Base-by-base conservation (phyloP, 2,113 vertebrate genomes). In the Jaculus jaculus region DNA sequence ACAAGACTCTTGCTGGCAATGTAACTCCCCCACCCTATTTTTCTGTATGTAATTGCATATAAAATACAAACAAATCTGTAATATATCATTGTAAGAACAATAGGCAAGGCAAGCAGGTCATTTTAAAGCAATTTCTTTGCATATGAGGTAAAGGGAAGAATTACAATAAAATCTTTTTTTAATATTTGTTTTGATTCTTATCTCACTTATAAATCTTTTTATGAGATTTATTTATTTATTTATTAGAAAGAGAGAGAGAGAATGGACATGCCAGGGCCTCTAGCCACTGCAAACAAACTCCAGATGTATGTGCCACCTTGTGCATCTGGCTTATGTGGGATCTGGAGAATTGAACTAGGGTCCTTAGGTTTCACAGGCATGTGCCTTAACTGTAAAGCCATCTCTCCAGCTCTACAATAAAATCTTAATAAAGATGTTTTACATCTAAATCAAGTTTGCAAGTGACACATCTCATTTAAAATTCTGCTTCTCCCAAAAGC, bases 61-160 rank as follows among this genome's bases (percentile, higher is more conserved):
- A 91, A 95, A 92, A 71, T 68, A 92, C 71, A 30, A 69, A 61
- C 21, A 80, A 20, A 88, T 94, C 39, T 90, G 24, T 9, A 84
- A 69, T 28, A 91, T 1, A 54, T 24, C 37, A 69, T 51, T n/a
- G 0, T 73, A 84, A 84, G 37, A 91, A 63, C 8, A 51, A 30
- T 75, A 51, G 37, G 20, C 32, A 94, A 91, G 65, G 20, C 58
- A 94, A 95, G 84, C 54, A 85, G 63, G 16, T 89, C 47, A 94
- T 91, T 96, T 92, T 90, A 90, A 90, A 92, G 58, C 74, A 93
- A 88, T 85, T 88, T 92, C 39, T 90, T 92, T 85, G 51, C 60
- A 68, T 68, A 37, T 85, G 10, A 91, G 58, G 20, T 75, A 81
- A 95, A 94, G 74, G 77, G 34, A 93, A 94, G 69, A 86, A 90